Base-by-base conservation (phyloP, 1,140 invertebrate species). In the Zaprionus inermis region DNA sequence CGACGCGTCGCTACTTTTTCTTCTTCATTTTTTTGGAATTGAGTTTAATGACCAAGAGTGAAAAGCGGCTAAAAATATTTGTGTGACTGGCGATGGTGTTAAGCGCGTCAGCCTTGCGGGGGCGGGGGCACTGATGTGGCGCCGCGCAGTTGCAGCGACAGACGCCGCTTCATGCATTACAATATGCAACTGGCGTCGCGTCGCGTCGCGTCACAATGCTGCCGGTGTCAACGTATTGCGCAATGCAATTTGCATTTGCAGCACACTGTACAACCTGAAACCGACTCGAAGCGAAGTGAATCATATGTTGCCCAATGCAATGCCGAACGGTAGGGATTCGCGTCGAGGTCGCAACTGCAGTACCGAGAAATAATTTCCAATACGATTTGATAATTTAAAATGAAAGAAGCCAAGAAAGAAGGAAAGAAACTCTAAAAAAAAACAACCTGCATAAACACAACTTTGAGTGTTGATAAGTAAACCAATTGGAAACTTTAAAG, bases 31-130 rank as follows among this genome's bases (percentile, higher is more conserved):
- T 65, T 81, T 66, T 18, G 61, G 60, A 79, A 79, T 83, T 77
- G 69, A 66, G 83, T 86, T 86, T 86, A 86, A 83, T 83, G 83
- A 88, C 83, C 83, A 79, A 61, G 44, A 72, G 44, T 44, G 77
- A 56, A 79, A 88, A 64, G 65, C 59, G 74, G 73, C 83, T 88
- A 88, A 89, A 86, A 83, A 88, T 83, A 88, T 83, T 78, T 77
- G 65, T 77, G 70, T 28, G 24, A 5, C 24, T 46, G 52, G 66
- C 66, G 70, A 14, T 1, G 32, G 38, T 44, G 38, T 44, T 78
- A 79, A 68, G n/a, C 38, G 38, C n/a, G 2, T 44, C n/a, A 56
- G 66, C 16, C 24, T 7, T 16, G 44, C 18, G 44, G 10, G 18
- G 44, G 44, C 36, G 57, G 24, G 20, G 36, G 18, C 18, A 24